Evolutionary conservation across 2,888 invertebrate genomes (phyloP), one percentile per base, ranked within the genome.

Genomic region (Dolomedes plantarius): DNA sequence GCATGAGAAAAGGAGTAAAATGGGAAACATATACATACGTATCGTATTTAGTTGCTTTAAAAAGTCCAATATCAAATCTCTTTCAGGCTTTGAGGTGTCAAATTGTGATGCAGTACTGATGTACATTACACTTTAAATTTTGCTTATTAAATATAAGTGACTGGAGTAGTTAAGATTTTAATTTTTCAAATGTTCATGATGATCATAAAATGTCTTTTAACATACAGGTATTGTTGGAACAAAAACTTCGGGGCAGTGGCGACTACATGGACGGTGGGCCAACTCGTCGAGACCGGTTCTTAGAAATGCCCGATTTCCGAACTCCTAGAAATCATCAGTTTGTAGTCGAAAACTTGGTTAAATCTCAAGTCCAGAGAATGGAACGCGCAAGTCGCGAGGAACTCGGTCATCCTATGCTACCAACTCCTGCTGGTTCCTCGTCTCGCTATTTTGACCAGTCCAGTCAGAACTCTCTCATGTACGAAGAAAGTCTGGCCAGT

Each of bases 201-300:
- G n/a, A n/a, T n/a, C n/a, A n/a, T n/a, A n/a, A n/a, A n/a, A n/a
- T n/a, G n/a, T n/a, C n/a, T n/a, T n/a, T n/a, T n/a, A n/a, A n/a
- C n/a, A n/a, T 36, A 2, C n/a, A 56, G 56, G 56, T 56, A 90
- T 94, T 97, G 93, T 91, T 97, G 41, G 96, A 97, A 90, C 95
- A 96, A 89, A 97, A 97, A 91, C 91, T 97, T 71, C 87, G 88
- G 19, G 89, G 89, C 23, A 73, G 77, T 29, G 87, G 87, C 1
- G 88, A 88, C 46, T 79, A 85, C 50, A 80, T 81, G 74, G 88
- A 88, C 28, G 62, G 75, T 0, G 28, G 81, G 9, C 36, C 75
- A 13, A 19, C 69, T 7, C 74, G 73, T 0, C 27, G 75, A n/a
- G 85, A 86, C n/a, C 36, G 80, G 7, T 79, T 71, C 65, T 64